Evolutionary conservation across 2,888 invertebrate genomes (phyloP).

Genomic region (Amiota communis): DNA sequence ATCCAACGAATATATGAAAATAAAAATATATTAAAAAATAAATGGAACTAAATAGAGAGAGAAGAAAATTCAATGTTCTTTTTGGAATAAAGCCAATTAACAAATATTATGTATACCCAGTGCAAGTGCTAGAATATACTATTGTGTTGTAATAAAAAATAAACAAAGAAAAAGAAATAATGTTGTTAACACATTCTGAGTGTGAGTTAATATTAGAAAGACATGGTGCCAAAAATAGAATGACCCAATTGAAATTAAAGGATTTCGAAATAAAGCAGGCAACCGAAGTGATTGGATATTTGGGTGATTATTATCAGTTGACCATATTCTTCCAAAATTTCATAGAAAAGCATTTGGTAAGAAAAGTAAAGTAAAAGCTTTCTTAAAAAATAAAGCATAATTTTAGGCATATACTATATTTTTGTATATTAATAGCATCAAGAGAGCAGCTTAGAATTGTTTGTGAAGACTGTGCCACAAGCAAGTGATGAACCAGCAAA

Average conservation of each 20-base stretch:
- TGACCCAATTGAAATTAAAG: constrained; percentile 37
- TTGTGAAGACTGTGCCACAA: constrained; percentile 60
- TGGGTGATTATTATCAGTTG: constrained; percentile 66
- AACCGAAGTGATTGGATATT: constrained; percentile 58
- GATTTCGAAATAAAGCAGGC: constrained; percentile 43
- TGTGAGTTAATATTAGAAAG: constrained; percentile 55
- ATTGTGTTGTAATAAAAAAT: not conserved
- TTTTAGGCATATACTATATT: constrained; percentile 45
- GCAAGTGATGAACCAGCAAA: constrained; percentile 52
- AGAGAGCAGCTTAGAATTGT: constrained; percentile 43
- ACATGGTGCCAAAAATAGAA: not conserved
- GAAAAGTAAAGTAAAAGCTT: not conserved
- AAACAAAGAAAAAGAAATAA: constrained; percentile 38
- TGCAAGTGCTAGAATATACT: not conserved
- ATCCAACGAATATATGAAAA: not conserved
- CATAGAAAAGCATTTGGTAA: constrained; percentile 4
- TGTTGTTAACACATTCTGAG: constrained; percentile 52
- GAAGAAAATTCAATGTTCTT: constrained; percentile 11
- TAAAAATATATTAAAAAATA: not conserved
- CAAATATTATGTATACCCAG: constrained; percentile 43
- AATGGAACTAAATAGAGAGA: not conserved
- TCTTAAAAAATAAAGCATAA: constrained; percentile 43
- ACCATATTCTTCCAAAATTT: constrained; percentile 32
- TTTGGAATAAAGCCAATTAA: constrained; percentile 20
- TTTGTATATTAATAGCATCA: not conserved